Evolutionary conservation across 1,140 invertebrate genomes (phyloP), one percentile per base, ranked within the genome.

Genomic region (Lepidurus arcticus): DNA sequence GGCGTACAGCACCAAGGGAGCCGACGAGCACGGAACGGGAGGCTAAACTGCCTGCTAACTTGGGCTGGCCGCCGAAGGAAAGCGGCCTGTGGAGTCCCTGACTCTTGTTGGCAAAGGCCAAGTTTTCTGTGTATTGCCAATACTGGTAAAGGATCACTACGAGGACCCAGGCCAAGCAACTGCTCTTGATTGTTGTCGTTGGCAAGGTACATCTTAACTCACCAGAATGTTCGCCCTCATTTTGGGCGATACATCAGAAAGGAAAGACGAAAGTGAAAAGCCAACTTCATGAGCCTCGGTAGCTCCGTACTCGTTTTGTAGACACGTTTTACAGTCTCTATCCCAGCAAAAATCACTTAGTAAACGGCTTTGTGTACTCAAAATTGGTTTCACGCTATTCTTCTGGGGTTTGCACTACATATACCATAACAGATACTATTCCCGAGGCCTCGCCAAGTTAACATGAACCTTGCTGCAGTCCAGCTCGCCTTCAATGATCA

Each of bases 391-490:
- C 10, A 34, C 34, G 34, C 34, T 34, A 34, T 34, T 65, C 21
- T 65, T 65, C 53, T n/a, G 16, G 53, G 4, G 53, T 65, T 65
- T 65, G 53, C 53, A 65, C 53, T 65, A 65, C 53, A 21, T 65
- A 21, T 65, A 65, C 21, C 53, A n/a, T 65, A 13, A 65, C 53
- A 13, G 53, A 65, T 65, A 65, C 53, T 65, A 65, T 65, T 65
- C 21, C 53, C 53, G 53, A 65, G 53, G 53, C 53, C 53, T 16
- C 53, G 53, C 8, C 8, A 65, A 65, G 53, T 65, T 47, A 11
- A 47, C 45, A 47, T 65, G 53, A 65, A 65, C 53, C 53, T 65
- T 65, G 53, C 53, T 65, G 53, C 53, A 65, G 53, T 65, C 53
- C 13, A 65, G 53, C 53, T 65, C 13, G 53, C 53, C 53, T 65